These are phyloP conservation scores for Trichechus manatus DNA, from an alignment of 2,113 vertebrate genomes.

Conservation along the genomic window DNA sequence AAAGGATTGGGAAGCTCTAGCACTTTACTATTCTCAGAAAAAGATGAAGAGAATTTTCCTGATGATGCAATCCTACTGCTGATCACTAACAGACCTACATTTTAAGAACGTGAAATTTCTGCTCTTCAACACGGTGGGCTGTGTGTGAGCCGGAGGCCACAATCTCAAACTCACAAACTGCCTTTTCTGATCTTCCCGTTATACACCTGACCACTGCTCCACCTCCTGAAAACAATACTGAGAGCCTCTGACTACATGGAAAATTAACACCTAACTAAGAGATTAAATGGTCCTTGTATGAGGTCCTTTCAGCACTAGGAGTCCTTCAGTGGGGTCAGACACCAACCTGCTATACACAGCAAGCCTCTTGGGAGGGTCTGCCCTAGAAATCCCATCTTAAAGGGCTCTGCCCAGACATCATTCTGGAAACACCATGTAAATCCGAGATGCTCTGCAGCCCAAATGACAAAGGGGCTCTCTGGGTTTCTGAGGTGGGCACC, in stretches of 20 bases:
- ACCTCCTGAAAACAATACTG: neutral
- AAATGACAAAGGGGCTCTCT: neutral
- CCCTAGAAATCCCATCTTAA: neutral
- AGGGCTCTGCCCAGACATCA: neutral
- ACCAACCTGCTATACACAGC: neutral
- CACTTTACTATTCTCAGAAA: conserved; percentile 41
- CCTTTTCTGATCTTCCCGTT: neutral
- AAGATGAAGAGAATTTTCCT: conserved; percentile 63
- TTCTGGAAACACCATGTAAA: neutral
- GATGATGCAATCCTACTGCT: conserved; percentile 54
- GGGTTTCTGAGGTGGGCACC: neutral
- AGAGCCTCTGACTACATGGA: neutral
- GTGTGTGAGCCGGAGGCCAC: neutral
- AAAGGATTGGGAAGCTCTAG: conserved; percentile 22
- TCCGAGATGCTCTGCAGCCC: neutral
- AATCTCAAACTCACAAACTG: conserved; percentile 37
- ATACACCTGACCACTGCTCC: neutral
- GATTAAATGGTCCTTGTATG: neutral
- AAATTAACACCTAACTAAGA: neutral
- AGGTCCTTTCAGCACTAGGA: neutral
- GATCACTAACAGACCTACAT: conserved; percentile 58
- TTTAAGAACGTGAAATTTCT: conserved; percentile 39
- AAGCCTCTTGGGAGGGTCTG: neutral
- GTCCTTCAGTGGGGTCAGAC: neutral
- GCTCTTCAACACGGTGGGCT: neutral